Conservation (phyloP, 2,888 invertebrate species). For the Clepsis dumicolana region DNA sequence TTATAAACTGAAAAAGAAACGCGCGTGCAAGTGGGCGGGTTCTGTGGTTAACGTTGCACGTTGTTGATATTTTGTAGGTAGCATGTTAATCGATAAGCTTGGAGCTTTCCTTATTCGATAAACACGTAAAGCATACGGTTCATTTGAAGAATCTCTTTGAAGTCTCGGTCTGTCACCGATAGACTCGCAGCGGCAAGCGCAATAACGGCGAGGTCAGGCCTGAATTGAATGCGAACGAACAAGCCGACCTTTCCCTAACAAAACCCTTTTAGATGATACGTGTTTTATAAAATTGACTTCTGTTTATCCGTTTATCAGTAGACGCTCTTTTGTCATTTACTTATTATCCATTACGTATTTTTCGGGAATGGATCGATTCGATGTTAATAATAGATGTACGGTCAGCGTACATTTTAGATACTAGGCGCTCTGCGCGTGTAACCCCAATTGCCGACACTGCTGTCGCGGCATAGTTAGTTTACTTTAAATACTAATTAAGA, state of each 20-base stretch:
- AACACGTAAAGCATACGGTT: constrained; percentile 56
- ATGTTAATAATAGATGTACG: constrained; percentile 23
- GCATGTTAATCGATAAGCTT: constrained; percentile 13
- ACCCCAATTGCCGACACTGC: no score
- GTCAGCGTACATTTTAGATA: no score
- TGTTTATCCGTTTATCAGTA: constrained; percentile 24
- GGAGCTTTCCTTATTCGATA: constrained; percentile 56
- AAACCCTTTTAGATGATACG: constrained; percentile 44
- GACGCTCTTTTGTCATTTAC: constrained; percentile 22
- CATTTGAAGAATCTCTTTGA: constrained; percentile 64
- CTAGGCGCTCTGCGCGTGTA: no score
- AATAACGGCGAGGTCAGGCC: constrained; percentile 50
- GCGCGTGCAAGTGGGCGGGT: constrained; percentile 51
- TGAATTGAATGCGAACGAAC: constrained; percentile 57
- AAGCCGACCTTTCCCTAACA: constrained; percentile 57
- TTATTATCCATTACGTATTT: constrained; percentile 16
- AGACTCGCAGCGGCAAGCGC: constrained; percentile 51
- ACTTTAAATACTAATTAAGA: no score
- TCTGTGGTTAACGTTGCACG: constrained; percentile 3
- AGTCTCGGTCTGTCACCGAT: constrained; percentile 52
- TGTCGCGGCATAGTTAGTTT: no score
- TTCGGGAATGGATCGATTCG: constrained; percentile 11
- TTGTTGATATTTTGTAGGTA: neutral
- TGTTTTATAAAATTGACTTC: constrained; percentile 39
- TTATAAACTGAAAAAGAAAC: constrained; percentile 60